phyloP scores from a whole-genome alignment of 1,140 invertebrate species.

The Diprion similis region DNA sequence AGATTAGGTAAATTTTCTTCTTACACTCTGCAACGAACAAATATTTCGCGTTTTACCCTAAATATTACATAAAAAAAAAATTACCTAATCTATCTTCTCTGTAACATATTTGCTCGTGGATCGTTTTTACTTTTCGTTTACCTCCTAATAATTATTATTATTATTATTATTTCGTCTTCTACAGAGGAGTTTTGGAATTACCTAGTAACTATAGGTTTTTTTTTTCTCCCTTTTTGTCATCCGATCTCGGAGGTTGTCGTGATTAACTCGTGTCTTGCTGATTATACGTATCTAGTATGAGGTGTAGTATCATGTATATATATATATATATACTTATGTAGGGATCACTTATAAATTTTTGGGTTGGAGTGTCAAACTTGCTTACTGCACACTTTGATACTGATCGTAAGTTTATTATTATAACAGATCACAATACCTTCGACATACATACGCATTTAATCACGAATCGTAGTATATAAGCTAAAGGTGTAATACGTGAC shows the following conservation, averaged over 20 bases:
- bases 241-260: background rate
- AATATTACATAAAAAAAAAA: background rate
- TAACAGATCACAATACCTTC: background rate
- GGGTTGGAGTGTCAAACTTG: background rate
- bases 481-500: too few species aligned
- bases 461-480: too few species aligned
- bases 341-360: background rate
- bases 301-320: too few species aligned
- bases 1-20: conserved; percentile 41
- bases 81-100: background rate
- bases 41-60: conserved; percentile 32
- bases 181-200: background rate
- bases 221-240: background rate
- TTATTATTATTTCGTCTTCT: background rate
- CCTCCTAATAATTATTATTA: background rate
- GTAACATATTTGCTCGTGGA: background rate
- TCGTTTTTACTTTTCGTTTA: background rate
- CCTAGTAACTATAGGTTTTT: background rate
- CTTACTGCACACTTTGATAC: background rate
- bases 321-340: too few species aligned
- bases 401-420: background rate
- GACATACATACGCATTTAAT: too few species aligned
- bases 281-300: background rate
- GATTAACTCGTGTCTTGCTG: background rate
- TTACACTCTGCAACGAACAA: conserved; percentile 59